phyloP scores from a whole-genome alignment of 1,140 invertebrate genomes.

The Agrypnia vestita region DNA sequence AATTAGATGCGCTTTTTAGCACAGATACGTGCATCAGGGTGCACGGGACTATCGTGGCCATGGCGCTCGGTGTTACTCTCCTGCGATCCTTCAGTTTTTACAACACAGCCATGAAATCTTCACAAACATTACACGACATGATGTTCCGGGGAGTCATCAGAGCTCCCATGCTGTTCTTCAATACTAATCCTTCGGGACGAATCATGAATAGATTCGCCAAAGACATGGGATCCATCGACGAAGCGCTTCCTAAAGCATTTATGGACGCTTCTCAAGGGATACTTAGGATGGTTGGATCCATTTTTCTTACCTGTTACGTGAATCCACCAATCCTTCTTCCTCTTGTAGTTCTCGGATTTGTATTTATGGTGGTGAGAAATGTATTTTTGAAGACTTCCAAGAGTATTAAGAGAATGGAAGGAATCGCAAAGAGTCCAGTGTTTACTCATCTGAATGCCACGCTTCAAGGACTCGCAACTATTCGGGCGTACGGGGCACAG shows the following conservation, averaged over 20 bases:
- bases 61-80: slow-evolving; percentile 71
- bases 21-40: slow-evolving; percentile 69
- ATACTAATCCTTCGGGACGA: slow-evolving; percentile 80
- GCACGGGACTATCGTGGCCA: slow-evolving; percentile 70
- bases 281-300: slow-evolving; percentile 70
- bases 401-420: slow-evolving; percentile 86
- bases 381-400: slow-evolving; percentile 84
- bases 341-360: slow-evolving; percentile 73
- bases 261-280: slow-evolving; percentile 80
- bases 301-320: slow-evolving; percentile 77
- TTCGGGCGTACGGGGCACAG: slow-evolving; percentile 79
- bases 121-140: slow-evolving; percentile 78
- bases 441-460: slow-evolving; percentile 86
- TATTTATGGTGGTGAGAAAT: slow-evolving; percentile 79
- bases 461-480: slow-evolving; percentile 83
- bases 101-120: slow-evolving; percentile 77
- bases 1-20: slow-evolving; percentile 23
- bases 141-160: slow-evolving; percentile 75
- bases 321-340: slow-evolving; percentile 80
- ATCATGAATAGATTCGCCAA: slow-evolving; percentile 86
- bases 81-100: slow-evolving; percentile 77
- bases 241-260: slow-evolving; percentile 81
- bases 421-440: slow-evolving; percentile 80
- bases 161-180: slow-evolving; percentile 82
- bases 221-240: slow-evolving; percentile 87